Percentiles rank a stretch among this genome's conserved stretches.
phyloP scores from a whole-genome alignment of 2,797 vertebrate genomes.

The Moxostoma hubbsi region DNA sequence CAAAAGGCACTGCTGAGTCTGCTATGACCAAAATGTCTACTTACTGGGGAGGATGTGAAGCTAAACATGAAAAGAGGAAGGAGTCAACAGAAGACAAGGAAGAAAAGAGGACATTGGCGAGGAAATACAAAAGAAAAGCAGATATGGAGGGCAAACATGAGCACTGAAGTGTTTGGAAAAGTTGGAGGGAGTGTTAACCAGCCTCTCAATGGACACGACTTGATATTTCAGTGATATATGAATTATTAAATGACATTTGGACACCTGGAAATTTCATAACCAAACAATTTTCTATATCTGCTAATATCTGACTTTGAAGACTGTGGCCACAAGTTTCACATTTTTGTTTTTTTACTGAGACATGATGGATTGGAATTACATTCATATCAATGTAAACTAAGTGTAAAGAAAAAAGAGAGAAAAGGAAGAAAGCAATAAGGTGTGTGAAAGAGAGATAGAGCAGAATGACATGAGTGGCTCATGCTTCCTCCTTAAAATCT shows the following conservation, averaged over 20 bases:
- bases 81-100: slow-evolving; percentile 67
- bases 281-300: not conserved
- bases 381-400: not conserved
- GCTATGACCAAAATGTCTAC: slow-evolving; percentile 47
- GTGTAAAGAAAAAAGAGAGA: not conserved
- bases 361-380: not conserved
- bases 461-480: slow-evolving; percentile 51
- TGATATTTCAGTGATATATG: slow-evolving; percentile 1
- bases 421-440: not conserved
- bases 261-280: not conserved
- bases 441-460: slow-evolving; percentile 15
- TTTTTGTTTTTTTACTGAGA: not conserved
- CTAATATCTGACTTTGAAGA: not conserved
- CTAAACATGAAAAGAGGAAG: slow-evolving; percentile 70
- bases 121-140: slow-evolving; percentile 41
- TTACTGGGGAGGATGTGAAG: slow-evolving; percentile 59
- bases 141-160: slow-evolving; percentile 29
- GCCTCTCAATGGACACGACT: not conserved
- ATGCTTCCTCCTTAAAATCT: slow-evolving; percentile 52
- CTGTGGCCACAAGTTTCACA: not conserved
- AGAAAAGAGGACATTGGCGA: slow-evolving; percentile 74
- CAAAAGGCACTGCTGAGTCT: slow-evolving; percentile 38
- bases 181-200: not conserved
- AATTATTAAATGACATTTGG: slow-evolving; percentile 9
- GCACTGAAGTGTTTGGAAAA: not conserved